phyloP scores from a whole-genome alignment of 1,140 invertebrate genomes.

The Dreissena rostriformis region DNA sequence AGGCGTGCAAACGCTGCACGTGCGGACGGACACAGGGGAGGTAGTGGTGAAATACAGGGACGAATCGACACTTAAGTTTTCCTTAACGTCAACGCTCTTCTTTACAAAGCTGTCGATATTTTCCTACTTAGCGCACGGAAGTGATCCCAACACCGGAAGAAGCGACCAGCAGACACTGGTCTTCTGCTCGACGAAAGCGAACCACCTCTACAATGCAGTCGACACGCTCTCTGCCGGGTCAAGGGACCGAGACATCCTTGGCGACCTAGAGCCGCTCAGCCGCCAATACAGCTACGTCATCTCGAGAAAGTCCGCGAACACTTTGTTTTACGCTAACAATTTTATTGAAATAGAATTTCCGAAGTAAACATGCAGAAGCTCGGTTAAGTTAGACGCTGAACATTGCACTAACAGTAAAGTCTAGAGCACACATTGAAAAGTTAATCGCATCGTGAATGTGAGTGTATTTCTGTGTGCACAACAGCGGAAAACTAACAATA shows the following conservation, averaged over 20 bases:
- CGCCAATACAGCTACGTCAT: slow-evolving; percentile 20
- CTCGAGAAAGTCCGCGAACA: slow-evolving; percentile 1
- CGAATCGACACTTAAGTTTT: slow-evolving; percentile 25
- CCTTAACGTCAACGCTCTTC: background rate
- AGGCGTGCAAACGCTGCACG: background rate
- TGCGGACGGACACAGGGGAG: slow-evolving; percentile 11
- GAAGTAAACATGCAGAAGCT: background rate
- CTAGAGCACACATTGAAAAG: too few relatives aligned
- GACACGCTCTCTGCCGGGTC: slow-evolving; percentile 8
- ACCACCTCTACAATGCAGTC: slow-evolving; percentile 26
- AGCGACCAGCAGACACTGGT: slow-evolving; percentile 22
- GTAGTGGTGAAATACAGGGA: slow-evolving; percentile 23
- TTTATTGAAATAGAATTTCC: slow-evolving; percentile 26
- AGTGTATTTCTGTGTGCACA: too few relatives aligned
- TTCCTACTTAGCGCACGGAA: background rate
- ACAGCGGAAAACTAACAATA: too few relatives aligned
- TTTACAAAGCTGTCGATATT: slow-evolving; percentile 33
- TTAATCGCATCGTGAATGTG: too few relatives aligned
- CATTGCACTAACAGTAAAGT: too few relatives aligned
- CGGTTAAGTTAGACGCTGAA: too few relatives aligned
- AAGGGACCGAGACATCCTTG: slow-evolving; percentile 7
- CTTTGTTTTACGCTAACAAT: slow-evolving; percentile 46
- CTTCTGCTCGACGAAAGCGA: slow-evolving; percentile 38
- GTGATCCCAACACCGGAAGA: background rate
- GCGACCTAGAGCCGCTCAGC: slow-evolving; percentile 1